A percentile compares a stretch with the other conserved stretches of the same genome.
Conservation (phyloP, 1,140 invertebrate species). For the Apis florea region DNA sequence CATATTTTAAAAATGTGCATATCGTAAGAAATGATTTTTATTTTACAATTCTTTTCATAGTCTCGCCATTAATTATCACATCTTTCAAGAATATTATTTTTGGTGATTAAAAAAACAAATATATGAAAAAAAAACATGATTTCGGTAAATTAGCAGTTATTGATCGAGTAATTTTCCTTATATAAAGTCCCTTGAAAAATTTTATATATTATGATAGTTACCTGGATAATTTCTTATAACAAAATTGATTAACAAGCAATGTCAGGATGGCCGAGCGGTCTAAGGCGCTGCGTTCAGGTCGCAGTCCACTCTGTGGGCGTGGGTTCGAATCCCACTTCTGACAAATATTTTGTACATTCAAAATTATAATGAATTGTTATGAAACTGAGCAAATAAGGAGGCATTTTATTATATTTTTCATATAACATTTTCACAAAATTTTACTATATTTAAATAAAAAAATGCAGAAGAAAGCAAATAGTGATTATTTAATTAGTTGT, state of each 20-base stretch:
- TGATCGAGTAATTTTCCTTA: neutral
- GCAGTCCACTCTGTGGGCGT: slow-evolving; percentile 93
- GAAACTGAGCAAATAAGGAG: neutral
- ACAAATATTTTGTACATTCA: slow-evolving; percentile 78
- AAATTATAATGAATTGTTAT: neutral
- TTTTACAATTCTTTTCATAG: neutral
- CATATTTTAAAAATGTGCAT: too few species aligned
- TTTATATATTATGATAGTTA: too few species aligned
- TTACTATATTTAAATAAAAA: too few species aligned
- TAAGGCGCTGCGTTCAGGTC: slow-evolving; percentile 97
- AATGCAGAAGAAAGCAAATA: too few species aligned
- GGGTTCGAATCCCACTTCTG: slow-evolving; percentile 94
- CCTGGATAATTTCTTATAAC: neutral
- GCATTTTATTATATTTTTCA: neutral
- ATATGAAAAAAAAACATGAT: neutral
- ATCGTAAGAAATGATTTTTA: neutral
- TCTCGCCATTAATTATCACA: neutral
- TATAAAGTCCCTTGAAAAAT: neutral
- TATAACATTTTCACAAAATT: neutral
- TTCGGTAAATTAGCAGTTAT: neutral
- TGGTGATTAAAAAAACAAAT: neutral
- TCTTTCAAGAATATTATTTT: neutral
- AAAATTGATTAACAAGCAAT: neutral
- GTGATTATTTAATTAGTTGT: too few species aligned
- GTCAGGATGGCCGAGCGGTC: slow-evolving; percentile 95